Evolutionary conservation across 2,113 vertebrate genomes (phyloP).

Genomic region (Zapornia atra): DNA sequence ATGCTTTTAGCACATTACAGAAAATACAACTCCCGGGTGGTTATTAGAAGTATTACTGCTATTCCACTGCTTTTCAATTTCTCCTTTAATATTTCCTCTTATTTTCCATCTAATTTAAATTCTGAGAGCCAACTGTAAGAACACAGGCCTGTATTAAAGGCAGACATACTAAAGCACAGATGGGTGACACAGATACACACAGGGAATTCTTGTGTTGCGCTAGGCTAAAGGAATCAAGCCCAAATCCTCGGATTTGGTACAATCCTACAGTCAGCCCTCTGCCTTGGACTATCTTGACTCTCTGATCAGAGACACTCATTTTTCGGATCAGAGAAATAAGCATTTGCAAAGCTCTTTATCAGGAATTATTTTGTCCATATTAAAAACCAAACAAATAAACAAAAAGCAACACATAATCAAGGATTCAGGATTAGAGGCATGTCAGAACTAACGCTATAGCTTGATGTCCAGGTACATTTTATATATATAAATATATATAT

Average conservation of each 20-base stretch:
- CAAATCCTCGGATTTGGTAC: constrained; percentile 31
- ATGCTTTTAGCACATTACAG: not conserved
- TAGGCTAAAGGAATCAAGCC: constrained; percentile 7
- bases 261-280: not conserved
- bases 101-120: not conserved
- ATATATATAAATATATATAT: no score
- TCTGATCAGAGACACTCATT: not conserved
- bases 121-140: not conserved
- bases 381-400: not conserved
- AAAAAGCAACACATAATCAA: not conserved
- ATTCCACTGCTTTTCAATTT: not conserved
- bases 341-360: constrained; percentile 20
- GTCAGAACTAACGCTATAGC: not conserved
- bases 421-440: not conserved
- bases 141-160: not conserved
- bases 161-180: constrained; percentile 27
- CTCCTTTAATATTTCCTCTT: not conserved
- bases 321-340: not conserved
- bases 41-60: not conserved
- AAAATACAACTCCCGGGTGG: not conserved
- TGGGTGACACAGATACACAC: constrained; percentile 18
- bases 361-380: not conserved
- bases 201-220: not conserved
- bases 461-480: not conserved
- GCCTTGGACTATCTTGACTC: not conserved